Evolutionary conservation across 2,113 vertebrate genomes (phyloP).

Genomic region (Haemorhous mexicanus): DNA sequence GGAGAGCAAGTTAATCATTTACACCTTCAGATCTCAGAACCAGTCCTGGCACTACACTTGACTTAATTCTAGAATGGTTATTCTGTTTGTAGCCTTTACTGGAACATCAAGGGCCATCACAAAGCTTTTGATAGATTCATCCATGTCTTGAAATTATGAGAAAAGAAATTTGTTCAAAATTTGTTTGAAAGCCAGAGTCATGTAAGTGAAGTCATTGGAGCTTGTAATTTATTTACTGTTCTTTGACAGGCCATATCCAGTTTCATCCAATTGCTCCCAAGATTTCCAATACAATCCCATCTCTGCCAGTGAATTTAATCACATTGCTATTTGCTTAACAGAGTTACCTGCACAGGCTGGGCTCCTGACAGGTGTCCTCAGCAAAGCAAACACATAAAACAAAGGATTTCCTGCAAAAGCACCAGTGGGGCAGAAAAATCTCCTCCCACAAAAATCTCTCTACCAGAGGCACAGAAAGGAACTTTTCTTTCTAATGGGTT

Average conservation of each 20-base stretch:
- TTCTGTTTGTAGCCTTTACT: not conserved
- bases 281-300: not conserved
- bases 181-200: not conserved
- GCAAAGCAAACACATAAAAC: not conserved
- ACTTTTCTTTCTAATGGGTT: not conserved
- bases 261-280: not conserved
- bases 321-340: not conserved
- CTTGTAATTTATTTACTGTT: not conserved
- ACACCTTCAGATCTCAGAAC: not conserved
- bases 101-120: not conserved
- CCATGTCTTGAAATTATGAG: not conserved
- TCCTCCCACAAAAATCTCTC: not conserved
- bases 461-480: not conserved
- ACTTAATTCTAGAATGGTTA: not conserved
- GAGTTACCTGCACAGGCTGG: not conserved
- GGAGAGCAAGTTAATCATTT: not conserved
- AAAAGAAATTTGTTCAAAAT: not conserved
- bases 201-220: not conserved
- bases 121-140: not conserved
- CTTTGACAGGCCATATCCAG: not conserved
- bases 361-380: not conserved
- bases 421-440: not conserved
- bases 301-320: not conserved
- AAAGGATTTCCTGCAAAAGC: not conserved
- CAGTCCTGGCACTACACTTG: not conserved